A percentile compares a stretch with the other conserved stretches of the same genome.
Conservation (phyloP, 2,113 vertebrate species). For the Tor tambroides region DNA sequence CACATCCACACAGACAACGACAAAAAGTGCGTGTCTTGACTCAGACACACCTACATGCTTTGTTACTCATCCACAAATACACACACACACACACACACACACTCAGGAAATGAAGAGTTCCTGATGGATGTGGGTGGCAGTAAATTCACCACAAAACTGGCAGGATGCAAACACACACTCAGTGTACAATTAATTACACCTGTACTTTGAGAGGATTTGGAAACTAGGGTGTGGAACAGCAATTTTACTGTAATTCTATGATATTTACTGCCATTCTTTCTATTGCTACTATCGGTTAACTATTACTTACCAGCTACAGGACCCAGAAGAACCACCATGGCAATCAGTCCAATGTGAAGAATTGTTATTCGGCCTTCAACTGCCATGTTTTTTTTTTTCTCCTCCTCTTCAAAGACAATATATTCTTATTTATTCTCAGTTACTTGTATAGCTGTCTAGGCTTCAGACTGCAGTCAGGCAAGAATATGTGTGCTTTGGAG, state of each 20-base stretch:
- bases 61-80: not conserved
- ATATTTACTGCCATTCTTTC: not conserved
- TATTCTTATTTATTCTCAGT: not conserved
- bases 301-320: slow-evolving; percentile 58
- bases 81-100: not conserved
- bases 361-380: slow-evolving; percentile 46
- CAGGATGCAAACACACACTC: not conserved
- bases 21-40: not conserved
- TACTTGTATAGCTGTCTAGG: not conserved
- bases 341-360: slow-evolving; percentile 53
- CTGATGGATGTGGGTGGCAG: slow-evolving; percentile 23
- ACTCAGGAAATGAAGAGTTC: slow-evolving; percentile 8
- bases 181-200: not conserved
- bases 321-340: slow-evolving; percentile 56
- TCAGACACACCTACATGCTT: not conserved
- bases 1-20: not conserved
- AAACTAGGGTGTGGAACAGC: slow-evolving; percentile 11
- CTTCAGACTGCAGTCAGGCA: not conserved
- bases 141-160: not conserved
- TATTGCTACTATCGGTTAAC: not conserved
- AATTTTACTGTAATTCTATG: not conserved
- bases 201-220: not conserved
- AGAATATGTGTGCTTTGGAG: not conserved
- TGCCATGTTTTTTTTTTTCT: slow-evolving; percentile 42
- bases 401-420: slow-evolving; percentile 35